Evolutionary conservation across 2,888 invertebrate genomes (phyloP), one percentile per base, ranked within the genome.

Genomic region (Tenthredo scrophulariae): DNA sequence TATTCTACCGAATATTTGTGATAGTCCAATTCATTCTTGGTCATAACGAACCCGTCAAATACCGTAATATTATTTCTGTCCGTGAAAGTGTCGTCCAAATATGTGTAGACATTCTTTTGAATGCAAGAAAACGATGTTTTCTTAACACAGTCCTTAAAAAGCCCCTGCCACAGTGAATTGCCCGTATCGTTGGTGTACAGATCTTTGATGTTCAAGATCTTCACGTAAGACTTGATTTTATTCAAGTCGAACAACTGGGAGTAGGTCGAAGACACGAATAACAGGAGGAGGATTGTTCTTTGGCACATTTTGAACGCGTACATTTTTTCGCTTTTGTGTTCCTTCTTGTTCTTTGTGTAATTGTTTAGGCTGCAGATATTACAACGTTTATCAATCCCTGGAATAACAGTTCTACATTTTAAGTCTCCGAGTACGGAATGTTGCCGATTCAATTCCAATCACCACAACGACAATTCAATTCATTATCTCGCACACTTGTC

Each of bases 21-120:
- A 85, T 95, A 94, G 86, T 95, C 94, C 85, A 96, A 94, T 88
- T 94, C 94, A 91, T 97, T 97, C 89, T 95, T 95, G 87, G 94
- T 95, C 90, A 97, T 95, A 79, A 94, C 94, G 90, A 96, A 92
- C 89, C 96, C 95, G 91, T 96, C 94, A 85, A 96, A 95, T 26
- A 97, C 94, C 88, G 95, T 95, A 26, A 97, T 94, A 91, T 97
- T 96, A 90, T 95, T 95, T 37, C 94, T 94, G 67, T 95, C 94
- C 70, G 95, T 95, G 83, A 97, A 94, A 40, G 95, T 95, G 46
- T 95, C 94, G 88, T 96, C 96, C 86, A 97, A 93, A 90, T 96
- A 97, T n/a, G 94, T 94, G 90, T 96, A 96, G 50, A 97, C 95
- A 90, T 96, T 97, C 89, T 96, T 96, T 90, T 97, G 97, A 85